Evolutionary conservation across 1,140 invertebrate genomes (phyloP), one percentile per base, ranked within the genome.

Genomic region (Acromyrmex heyeri): DNA sequence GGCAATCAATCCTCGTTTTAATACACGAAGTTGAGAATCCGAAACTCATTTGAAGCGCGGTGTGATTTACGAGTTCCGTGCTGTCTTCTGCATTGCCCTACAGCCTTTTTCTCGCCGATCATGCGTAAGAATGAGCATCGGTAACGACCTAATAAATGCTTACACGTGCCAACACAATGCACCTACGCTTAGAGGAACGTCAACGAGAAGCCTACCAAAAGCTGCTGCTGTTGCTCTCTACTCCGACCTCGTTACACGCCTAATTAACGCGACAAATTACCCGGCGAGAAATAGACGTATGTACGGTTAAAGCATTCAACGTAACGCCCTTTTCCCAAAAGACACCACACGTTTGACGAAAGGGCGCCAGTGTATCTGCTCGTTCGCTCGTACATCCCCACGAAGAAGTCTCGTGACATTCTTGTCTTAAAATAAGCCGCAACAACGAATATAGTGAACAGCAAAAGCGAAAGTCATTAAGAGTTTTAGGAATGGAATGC

Each of bases 191-290:
- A 30, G 48, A 82, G 53, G 4, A 82, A 62, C 44, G 85, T 30
- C 57, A 55, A 38, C 61, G 27, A 50, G 77, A 55, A 85, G 85
- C 59, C 55, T 44, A 64, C 79, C 81, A 67, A 87, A 87, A 61
- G 76, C 72, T 57, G 64, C 50, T 57, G 64, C 76, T 30, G 24
- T n/a, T 82, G 34, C n/a, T 38, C 65, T 69, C 50, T 75, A 75
- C 83, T 79, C 55, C 50, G 86, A 76, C 88, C 91, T 92, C 91
- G 93, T 93, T 93, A 93, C 91, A 93, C 91, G 93, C 85, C 89
- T 93, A 94, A 93, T 94, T 94, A 93, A 93, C 89, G 88, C 92
- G 92, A 93, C 92, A 94, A 94, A 94, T 94, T 93, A 87, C 75
- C 87, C 89, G 86, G 85, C 87, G 88, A 90, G 91, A 90, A 93